phyloP scores from a whole-genome alignment of 1,140 invertebrate genomes.

The Lasioglossum baleicum region DNA sequence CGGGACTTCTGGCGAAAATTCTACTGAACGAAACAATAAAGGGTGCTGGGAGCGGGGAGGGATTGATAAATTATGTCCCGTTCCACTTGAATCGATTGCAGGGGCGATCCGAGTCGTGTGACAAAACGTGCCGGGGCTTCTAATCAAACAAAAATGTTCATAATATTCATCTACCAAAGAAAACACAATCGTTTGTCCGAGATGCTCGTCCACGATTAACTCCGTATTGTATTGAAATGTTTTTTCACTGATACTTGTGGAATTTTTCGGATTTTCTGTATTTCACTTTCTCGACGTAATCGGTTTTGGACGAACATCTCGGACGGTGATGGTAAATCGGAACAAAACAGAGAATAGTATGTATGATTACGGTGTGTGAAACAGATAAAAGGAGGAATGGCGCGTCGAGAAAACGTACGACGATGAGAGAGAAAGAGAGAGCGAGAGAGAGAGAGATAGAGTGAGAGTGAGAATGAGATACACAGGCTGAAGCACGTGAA shows the following conservation, averaged over 20 bases:
- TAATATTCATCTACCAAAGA: constrained; percentile 44
- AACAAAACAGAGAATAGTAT: constrained; percentile 42
- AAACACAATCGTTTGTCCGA: constrained; percentile 7
- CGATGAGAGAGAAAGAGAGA: constrained; percentile 5
- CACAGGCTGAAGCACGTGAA: too few relatives aligned
- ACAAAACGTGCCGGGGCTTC: constrained; percentile 55
- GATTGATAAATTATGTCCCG: not conserved
- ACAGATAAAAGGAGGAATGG: constrained; percentile 23
- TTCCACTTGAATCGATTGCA: too few relatives aligned
- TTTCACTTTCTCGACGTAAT: too few relatives aligned
- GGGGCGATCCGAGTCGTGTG: constrained; percentile 15
- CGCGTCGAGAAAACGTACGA: constrained; percentile 20
- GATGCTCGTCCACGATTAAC: not conserved
- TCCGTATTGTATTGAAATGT: too few relatives aligned
- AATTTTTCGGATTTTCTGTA: too few relatives aligned
- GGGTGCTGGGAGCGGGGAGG: not conserved
- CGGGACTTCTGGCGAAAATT: too few relatives aligned
- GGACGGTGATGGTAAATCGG: constrained; percentile 11
- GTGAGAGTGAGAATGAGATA: too few relatives aligned
- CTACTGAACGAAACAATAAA: not conserved
- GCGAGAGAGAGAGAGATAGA: too few relatives aligned
- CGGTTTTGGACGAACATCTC: not conserved
- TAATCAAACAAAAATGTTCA: constrained; percentile 51
- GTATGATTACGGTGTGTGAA: constrained; percentile 36
- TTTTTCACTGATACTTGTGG: too few relatives aligned